Percentiles rank a stretch among this genome's conserved stretches.
These are phyloP conservation scores for Alaudala cheleensis DNA, from an alignment of 2,113 vertebrate species.

Conservation along the genomic window DNA sequence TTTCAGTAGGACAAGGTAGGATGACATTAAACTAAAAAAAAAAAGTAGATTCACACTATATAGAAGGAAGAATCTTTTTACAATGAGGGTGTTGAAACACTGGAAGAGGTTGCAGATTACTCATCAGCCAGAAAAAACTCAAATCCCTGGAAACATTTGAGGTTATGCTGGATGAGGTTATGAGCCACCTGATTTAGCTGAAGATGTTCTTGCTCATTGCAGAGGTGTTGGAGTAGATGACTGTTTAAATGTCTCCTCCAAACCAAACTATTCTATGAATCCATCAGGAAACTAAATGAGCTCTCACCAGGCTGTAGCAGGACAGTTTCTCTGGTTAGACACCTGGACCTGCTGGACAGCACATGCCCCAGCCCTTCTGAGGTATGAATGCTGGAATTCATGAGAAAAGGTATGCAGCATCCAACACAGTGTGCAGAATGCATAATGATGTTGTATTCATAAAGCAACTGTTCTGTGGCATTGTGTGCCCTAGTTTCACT, in stretches of 20 bases:
- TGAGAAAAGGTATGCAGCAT: neutral
- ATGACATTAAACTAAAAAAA: neutral
- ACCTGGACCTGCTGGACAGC: neutral
- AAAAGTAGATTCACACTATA: neutral
- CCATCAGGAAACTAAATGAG: neutral
- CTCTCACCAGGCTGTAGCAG: rapidly evolving
- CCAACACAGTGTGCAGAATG: neutral
- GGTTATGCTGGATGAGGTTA: neutral
- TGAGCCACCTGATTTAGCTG: neutral
- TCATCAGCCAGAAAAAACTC: neutral
- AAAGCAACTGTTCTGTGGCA: neutral
- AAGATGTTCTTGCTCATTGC: neutral
- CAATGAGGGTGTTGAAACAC: neutral
- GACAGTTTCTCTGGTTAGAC: neutral
- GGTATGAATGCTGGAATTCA: neutral
- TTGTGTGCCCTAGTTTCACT: neutral
- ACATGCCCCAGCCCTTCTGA: neutral
- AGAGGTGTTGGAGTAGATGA: neutral
- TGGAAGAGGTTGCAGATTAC: neutral
- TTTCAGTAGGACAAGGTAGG: neutral
- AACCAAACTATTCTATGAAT: neutral
- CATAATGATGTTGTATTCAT: neutral
- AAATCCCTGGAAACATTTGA: neutral
- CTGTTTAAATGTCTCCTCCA: neutral
- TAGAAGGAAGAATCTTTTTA: neutral